Evolutionary conservation across 1,140 invertebrate species (phyloP), one percentile per base, ranked within the genome.

Genomic region (Papilio dardanus): DNA sequence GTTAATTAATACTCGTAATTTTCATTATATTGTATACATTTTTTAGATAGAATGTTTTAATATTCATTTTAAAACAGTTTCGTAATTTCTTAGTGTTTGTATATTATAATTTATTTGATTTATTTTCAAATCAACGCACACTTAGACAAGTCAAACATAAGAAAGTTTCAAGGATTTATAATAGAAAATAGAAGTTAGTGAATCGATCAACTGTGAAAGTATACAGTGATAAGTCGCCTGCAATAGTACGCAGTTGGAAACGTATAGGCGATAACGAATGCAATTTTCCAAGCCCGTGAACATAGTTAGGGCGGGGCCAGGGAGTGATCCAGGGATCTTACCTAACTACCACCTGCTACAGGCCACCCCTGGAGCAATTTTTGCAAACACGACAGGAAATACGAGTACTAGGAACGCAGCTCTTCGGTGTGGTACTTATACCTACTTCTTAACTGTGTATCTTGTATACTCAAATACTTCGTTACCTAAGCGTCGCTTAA

Each of bases 241-340:
- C 54, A 62, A 62, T 62, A 30, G 54, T 62, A n/a, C 54, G n/a
- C 42, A 81, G 82, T 81, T 77, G 83, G 82, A 82, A 80, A 86
- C 87, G 88, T 86, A 90, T 88, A 90, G 88, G 85, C 89, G 89
- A 91, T 92, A 91, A 92, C 91, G 89, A 92, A 92, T 91, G 91
- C 91, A 92, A 92, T 92, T 92, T 92, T 91, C 89, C 89, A 83
- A 85, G 76, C 87, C 86, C 82, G 76, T 89, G 91, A 85, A 82
- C 91, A 89, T 87, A 89, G 88, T 88, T 91, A 88, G 89, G 90
- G 86, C 85, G 88, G 84, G 80, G 76, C 81, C 76, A 58, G 71
- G 68, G 33, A 33, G 74, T 79, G 79, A 84, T 83, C 85, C 81
- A 58, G 77, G 75, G 75, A 77, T 83, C 82, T 83, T 81, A 77